Conservation (phyloP, 1,140 invertebrate genomes). For the Drosophila azteca region DNA sequence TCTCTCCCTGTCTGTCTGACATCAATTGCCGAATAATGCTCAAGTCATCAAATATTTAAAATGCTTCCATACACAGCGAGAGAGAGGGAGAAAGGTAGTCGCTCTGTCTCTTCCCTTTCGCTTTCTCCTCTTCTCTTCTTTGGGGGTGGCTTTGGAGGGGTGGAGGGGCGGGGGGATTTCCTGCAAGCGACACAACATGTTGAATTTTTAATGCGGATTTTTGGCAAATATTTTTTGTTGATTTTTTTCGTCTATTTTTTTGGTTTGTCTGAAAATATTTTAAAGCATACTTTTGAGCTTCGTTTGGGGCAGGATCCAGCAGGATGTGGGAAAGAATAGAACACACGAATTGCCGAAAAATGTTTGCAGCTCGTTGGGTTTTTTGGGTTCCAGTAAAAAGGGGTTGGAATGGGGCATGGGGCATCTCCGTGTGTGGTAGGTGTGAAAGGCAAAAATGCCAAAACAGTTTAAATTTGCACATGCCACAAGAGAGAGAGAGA, state of each 20-base stretch:
- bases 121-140: conserved; percentile 1
- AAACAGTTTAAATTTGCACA: conserved; percentile 48
- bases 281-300: conserved; percentile 69
- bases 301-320: conserved; percentile 1
- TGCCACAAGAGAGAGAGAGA: conserved; percentile 25
- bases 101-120: not conserved
- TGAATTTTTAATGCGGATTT: conserved; percentile 75
- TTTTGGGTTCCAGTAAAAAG: too few species aligned
- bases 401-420: too few species aligned
- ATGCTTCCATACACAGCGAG: conserved; percentile 49
- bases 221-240: conserved; percentile 48
- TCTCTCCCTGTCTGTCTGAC: conserved; percentile 28
- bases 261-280: conserved; percentile 49
- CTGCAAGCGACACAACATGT: conserved; percentile 74
- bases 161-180: conserved; percentile 1
- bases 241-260: conserved; percentile 35
- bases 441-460: conserved; percentile 44
- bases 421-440: not conserved
- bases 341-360: not conserved
- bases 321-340: not conserved
- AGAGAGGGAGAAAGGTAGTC: conserved; percentile 8
- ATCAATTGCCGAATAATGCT: conserved; percentile 71
- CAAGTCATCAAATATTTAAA: conserved; percentile 74
- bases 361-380: too few species aligned
- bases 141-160: not conserved